Conservation (phyloP, 2,113 vertebrate genomes). For the Elgaria multicarinata region DNA sequence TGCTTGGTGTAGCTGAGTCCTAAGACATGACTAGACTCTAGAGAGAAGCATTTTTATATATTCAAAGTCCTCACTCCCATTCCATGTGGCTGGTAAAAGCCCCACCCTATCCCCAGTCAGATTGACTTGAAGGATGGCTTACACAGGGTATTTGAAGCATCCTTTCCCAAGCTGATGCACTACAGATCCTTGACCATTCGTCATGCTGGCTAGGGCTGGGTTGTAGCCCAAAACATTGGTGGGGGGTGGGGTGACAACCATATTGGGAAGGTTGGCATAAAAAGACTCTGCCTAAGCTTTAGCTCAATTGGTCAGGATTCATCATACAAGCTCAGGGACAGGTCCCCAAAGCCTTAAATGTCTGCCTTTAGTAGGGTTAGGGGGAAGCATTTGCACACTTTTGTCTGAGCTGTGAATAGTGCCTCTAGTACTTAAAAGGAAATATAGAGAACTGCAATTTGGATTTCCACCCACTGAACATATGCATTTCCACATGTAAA, state of each 20-base stretch:
- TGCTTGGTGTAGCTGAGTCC: too few relatives aligned
- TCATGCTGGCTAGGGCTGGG: too few relatives aligned
- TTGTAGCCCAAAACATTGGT: too few relatives aligned
- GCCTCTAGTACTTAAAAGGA: too few relatives aligned
- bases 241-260: too few relatives aligned
- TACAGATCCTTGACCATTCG: too few relatives aligned
- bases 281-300: not conserved
- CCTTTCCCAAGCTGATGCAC: too few relatives aligned
- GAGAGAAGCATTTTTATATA: not conserved
- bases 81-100: not conserved
- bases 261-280: too few relatives aligned
- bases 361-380: not conserved
- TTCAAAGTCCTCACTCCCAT: not conserved
- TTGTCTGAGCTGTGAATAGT: not conserved
- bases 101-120: not conserved
- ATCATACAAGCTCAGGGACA: too few relatives aligned
- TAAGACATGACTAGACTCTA: not conserved
- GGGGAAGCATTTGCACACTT: not conserved
- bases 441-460: not conserved
- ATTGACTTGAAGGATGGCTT: not conserved
- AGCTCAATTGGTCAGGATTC: not conserved
- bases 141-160: not conserved
- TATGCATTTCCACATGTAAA: not conserved
- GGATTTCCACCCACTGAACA: not conserved
- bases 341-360: not conserved